Evolutionary conservation across 1,140 invertebrate species (phyloP).

Genomic region (Spodoptera litura): DNA sequence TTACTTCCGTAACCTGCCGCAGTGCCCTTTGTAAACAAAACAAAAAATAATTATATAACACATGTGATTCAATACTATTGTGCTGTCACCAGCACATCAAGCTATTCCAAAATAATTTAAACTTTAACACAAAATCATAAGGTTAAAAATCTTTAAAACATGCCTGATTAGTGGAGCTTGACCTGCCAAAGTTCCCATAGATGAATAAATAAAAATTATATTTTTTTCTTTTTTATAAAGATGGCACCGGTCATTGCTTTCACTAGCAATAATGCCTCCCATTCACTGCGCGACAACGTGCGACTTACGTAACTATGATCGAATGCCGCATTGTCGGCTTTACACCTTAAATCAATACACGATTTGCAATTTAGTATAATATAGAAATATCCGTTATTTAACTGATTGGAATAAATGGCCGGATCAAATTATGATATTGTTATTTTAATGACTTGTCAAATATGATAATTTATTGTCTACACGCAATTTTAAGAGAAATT

Average conservation of each 20-base stretch:
- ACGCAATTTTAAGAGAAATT: too few relatives aligned
- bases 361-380: slow-evolving; percentile 1
- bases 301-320: slow-evolving; percentile 20
- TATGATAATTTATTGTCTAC: not conserved
- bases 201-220: not conserved
- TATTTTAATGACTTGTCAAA: not conserved
- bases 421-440: not conserved
- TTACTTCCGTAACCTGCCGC: not conserved
- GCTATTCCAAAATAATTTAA: too few relatives aligned
- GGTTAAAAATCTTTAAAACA: too few relatives aligned
- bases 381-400: slow-evolving; percentile 11
- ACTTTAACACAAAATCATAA: too few relatives aligned
- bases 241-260: slow-evolving; percentile 23
- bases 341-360: slow-evolving; percentile 22
- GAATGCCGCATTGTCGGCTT: slow-evolving; percentile 9
- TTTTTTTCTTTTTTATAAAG: not conserved
- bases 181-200: not conserved
- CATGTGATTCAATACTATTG: not conserved
- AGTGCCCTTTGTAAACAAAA: not conserved
- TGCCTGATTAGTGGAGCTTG: not conserved
- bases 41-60: not conserved
- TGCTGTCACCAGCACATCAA: not conserved
- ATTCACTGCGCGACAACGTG: slow-evolving; percentile 24
- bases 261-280: slow-evolving; percentile 9
- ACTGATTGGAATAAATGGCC: not conserved